These are phyloP conservation scores for Habroteleia sp. DNA, from an alignment of 2,888 invertebrate species.

Conservation along the genomic window DNA sequence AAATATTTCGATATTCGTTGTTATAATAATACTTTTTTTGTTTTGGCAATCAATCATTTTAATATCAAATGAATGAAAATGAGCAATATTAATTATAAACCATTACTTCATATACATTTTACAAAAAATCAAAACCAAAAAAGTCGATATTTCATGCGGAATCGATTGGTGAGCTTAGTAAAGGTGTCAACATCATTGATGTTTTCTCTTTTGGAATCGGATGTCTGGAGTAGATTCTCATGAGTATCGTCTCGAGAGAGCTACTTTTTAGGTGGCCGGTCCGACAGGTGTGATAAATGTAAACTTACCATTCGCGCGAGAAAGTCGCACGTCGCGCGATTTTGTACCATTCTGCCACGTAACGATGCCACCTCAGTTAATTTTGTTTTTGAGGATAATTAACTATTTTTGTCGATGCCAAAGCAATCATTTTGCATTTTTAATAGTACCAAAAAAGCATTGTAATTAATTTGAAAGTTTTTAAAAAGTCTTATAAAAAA, in stretches of 20 bases:
- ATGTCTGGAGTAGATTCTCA: slow-evolving; percentile 55
- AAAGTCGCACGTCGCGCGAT: slow-evolving; percentile 43
- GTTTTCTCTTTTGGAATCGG: slow-evolving; percentile 60
- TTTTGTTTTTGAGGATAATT: slow-evolving; percentile 1
- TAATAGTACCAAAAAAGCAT: no score
- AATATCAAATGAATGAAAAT: no score
- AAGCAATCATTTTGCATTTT: no score
- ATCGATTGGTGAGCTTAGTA: slow-evolving; percentile 22
- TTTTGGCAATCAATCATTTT: no score
- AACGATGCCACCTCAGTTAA: slow-evolving; percentile 12
- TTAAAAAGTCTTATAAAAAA: no score
- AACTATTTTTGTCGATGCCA: no score
- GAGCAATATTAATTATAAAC: no score
- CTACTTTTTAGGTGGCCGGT: slow-evolving; percentile 59
- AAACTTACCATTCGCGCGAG: slow-evolving; percentile 52
- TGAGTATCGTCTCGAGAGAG: slow-evolving; percentile 61
- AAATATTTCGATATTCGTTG: no score
- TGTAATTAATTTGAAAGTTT: no score
- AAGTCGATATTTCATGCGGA: slow-evolving; percentile 23
- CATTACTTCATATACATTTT: no score
- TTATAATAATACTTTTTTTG: no score
- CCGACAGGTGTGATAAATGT: slow-evolving; percentile 64
- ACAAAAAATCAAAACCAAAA: slow-evolving; percentile 5
- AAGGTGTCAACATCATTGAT: slow-evolving; percentile 60
- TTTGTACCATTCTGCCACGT: slow-evolving; percentile 3